A percentile compares a stretch with the other conserved stretches of the same genome.
phyloP scores from a whole-genome alignment of 2,888 invertebrate genomes.

The Hedya salicella region DNA sequence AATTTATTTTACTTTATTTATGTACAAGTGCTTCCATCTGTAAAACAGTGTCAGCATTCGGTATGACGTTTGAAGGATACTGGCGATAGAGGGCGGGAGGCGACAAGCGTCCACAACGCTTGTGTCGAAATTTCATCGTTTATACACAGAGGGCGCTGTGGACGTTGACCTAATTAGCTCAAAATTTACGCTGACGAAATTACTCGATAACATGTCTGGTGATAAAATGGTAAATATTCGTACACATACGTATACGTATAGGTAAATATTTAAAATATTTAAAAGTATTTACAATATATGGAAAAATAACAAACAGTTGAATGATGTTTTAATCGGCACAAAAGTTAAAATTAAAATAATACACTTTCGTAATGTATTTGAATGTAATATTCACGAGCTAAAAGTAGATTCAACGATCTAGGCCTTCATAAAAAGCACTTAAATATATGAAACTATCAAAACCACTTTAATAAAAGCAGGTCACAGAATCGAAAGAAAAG shows the following conservation, averaged over 20 bases:
- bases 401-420: no score
- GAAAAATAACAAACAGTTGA: no score
- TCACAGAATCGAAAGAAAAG: no score
- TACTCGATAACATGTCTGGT: not conserved
- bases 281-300: no score
- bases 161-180: slow-evolving; percentile 26
- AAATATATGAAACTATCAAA: no score
- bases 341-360: no score
- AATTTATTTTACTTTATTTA: not conserved
- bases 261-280: no score
- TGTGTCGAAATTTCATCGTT: not conserved
- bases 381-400: no score
- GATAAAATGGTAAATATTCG: not conserved
- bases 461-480: no score
- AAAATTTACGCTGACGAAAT: slow-evolving; percentile 10
- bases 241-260: not conserved
- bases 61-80: not conserved
- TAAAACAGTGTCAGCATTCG: not conserved
- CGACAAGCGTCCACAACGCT: not conserved
- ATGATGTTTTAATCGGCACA: no score
- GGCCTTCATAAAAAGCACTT: no score
- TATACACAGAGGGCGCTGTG: slow-evolving; percentile 21
- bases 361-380: no score
- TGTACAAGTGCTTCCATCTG: slow-evolving; percentile 31
- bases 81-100: not conserved